A percentile compares a stretch with the other conserved stretches of the same genome.
Conservation (phyloP, 2,113 vertebrate species). For the Datnioides undecimradiatus region DNA sequence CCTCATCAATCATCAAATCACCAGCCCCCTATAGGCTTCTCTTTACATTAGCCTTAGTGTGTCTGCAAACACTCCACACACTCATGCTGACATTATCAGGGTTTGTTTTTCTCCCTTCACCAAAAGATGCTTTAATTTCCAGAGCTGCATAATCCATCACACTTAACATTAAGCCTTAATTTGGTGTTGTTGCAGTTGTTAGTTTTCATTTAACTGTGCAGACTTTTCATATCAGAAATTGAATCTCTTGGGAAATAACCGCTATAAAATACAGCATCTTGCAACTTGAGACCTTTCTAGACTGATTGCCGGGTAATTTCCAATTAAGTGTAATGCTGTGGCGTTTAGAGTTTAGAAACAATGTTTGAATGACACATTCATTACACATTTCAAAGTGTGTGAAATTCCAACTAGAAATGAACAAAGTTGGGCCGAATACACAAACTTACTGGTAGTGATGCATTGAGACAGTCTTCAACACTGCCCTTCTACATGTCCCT, state of each 20-base stretch:
- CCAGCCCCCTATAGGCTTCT: not conserved
- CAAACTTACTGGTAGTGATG: not conserved
- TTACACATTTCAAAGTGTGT: not conserved
- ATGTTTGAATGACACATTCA: not conserved
- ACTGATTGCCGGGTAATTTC: not conserved
- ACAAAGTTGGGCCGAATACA: not conserved
- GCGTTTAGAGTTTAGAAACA: not conserved
- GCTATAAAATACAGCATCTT: not conserved
- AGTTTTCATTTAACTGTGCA: not conserved
- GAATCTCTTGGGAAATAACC: not conserved
- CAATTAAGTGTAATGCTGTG: not conserved
- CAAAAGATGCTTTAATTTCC: not conserved
- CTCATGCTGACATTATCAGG: not conserved
- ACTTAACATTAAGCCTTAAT: not conserved
- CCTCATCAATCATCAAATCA: not conserved
- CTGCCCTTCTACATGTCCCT: too few species aligned
- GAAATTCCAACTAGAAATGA: not conserved
- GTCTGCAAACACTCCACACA: not conserved
- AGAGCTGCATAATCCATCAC: constrained; percentile 8
- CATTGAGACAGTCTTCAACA: not conserved
- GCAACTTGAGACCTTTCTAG: not conserved
- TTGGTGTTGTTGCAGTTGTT: not conserved
- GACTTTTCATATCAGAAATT: not conserved
- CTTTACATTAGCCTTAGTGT: not conserved
- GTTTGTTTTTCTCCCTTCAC: not conserved